phyloP scores from a whole-genome alignment of 2,888 invertebrate genomes.

The Tenthredo livida region DNA sequence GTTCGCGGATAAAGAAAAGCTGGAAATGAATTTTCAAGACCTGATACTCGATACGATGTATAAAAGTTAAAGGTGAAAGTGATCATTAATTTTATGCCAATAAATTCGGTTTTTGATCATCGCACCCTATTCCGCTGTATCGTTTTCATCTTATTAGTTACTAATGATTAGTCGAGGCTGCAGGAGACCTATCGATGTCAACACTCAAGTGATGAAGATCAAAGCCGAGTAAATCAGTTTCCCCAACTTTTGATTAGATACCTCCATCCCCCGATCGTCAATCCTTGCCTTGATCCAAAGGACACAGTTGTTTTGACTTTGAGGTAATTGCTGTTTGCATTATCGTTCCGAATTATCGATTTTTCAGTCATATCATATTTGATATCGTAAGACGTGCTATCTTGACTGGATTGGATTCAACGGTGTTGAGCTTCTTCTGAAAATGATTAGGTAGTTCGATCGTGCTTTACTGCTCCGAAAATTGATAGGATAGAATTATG shows the following conservation, averaged over 20 bases:
- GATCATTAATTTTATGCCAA: background rate
- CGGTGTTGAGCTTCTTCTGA: background rate
- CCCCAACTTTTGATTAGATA: slow-evolving; percentile 6
- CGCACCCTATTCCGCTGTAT: background rate
- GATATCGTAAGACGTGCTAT: background rate
- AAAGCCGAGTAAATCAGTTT: background rate
- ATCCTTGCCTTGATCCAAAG: background rate
- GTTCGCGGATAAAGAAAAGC: background rate
- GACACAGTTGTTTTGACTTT: background rate
- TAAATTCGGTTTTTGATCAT: background rate
- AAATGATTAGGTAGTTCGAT: background rate
- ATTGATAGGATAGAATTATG: background rate
- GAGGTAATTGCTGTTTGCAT: background rate
- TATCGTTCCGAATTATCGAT: background rate
- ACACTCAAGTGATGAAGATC: background rate
- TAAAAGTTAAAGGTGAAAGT: background rate
- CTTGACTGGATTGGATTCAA: background rate
- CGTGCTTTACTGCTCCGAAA: background rate
- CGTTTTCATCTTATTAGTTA: background rate
- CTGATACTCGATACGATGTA: background rate
- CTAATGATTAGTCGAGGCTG: background rate
- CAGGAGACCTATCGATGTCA: background rate
- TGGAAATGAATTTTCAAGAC: background rate
- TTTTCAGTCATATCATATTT: background rate
- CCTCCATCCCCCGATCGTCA: background rate